A percentile compares a stretch with the other conserved stretches of the same genome.
Conservation (phyloP, 2,888 invertebrate genomes). For the Eupithecia pulchellata region DNA sequence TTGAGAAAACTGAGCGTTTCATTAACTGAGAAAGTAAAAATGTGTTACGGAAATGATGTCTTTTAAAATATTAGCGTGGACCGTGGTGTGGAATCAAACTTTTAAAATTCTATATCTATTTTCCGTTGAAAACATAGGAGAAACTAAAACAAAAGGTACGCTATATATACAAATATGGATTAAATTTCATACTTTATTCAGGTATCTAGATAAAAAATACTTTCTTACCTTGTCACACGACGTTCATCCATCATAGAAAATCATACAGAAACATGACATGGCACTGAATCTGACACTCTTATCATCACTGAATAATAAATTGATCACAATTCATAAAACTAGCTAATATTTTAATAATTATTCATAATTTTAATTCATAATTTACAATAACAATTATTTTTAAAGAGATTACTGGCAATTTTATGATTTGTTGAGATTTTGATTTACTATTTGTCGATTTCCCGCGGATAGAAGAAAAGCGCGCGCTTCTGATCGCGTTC, state of each 20-base stretch:
- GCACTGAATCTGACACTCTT: constrained; percentile 2
- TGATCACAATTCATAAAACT: constrained; percentile 16
- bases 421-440: background rate
- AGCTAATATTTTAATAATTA: no score
- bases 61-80: no score
- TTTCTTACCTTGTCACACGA: constrained; percentile 9
- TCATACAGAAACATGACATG: constrained; percentile 8
- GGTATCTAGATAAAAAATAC: background rate
- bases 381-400: background rate
- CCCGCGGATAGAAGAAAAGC: constrained; percentile 57
- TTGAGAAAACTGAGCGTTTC: no score
- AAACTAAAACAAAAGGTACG: no score
- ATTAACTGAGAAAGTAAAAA: no score
- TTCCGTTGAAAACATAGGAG: no score
- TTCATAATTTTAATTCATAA: background rate
- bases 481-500: constrained; percentile 72
- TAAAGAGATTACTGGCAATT: no score
- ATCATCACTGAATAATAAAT: constrained; percentile 4
- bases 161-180: no score
- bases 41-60: no score
- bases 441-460: constrained; percentile 43
- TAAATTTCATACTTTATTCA: background rate
- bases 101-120: no score
- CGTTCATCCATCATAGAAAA: constrained; percentile 29
- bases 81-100: no score